Conservation (phyloP, 2,113 vertebrate species). For the Girardinichthys multiradiatus region DNA sequence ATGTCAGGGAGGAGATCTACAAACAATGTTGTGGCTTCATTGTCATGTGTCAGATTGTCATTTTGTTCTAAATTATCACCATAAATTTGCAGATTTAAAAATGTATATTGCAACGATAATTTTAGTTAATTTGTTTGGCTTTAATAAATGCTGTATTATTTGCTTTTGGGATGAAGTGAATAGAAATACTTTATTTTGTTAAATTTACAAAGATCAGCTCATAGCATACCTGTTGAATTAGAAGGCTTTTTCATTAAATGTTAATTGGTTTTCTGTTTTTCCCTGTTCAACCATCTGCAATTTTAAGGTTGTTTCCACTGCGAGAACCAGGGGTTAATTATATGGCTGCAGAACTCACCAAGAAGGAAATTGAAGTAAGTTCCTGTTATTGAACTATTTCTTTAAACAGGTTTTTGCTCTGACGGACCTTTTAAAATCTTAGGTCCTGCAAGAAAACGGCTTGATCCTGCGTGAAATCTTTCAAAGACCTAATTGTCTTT, state of each 20-base stretch:
- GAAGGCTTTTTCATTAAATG: not conserved
- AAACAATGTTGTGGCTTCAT: too few relatives aligned
- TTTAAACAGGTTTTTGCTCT: not conserved
- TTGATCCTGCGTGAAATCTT: too few relatives aligned
- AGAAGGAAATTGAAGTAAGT: conserved; percentile 89
- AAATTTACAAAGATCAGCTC: not conserved
- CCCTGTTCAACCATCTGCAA: conserved; percentile 5
- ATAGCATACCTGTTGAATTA: not conserved
- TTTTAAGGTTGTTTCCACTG: conserved; percentile 91
- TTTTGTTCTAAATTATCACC: too few relatives aligned
- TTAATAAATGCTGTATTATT: not conserved
- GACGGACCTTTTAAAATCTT: not conserved
- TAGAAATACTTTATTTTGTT: not conserved
- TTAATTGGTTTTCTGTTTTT: conserved; percentile 28
- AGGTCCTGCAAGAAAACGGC: too few relatives aligned
- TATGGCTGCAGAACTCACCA: conserved; percentile 88
- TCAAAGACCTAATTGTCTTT: too few relatives aligned
- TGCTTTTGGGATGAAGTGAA: not conserved
- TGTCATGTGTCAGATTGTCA: too few relatives aligned
- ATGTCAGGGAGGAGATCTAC: too few relatives aligned
- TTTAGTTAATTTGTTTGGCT: not conserved
- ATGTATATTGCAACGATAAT: too few relatives aligned
- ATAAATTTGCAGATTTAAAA: too few relatives aligned
- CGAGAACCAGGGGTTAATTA: conserved; percentile 93
- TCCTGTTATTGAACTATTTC: not conserved